Evolutionary conservation across 2,113 vertebrate genomes (phyloP).

Genomic region (Epinephelus lanceolatus): DNA sequence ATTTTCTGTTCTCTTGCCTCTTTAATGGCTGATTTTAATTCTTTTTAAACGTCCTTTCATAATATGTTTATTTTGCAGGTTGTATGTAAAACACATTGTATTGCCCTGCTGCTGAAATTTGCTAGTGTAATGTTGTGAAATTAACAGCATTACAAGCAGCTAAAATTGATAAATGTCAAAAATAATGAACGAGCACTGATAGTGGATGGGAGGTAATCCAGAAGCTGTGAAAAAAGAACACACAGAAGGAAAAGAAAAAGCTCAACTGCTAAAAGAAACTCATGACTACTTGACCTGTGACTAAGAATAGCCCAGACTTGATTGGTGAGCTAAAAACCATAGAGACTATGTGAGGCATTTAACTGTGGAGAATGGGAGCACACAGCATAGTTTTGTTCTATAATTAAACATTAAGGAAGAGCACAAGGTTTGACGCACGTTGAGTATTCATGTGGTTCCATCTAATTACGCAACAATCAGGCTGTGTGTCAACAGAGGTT

Average conservation of each 20-base stretch:
- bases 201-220: neutral
- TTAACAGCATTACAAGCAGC: neutral
- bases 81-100: too few species aligned
- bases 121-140: too few species aligned
- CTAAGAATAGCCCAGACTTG: constrained; percentile 50
- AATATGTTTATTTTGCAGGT: too few species aligned
- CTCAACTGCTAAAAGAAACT: neutral
- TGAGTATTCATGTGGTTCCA: constrained; percentile 27
- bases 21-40: too few species aligned
- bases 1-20: too few species aligned
- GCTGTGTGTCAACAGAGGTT: constrained; percentile 28
- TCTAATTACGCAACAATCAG: constrained; percentile 30
- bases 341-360: neutral
- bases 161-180: neutral
- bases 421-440: constrained; percentile 29
- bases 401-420: constrained; percentile 25
- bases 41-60: too few species aligned
- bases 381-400: constrained; percentile 36
- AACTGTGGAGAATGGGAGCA: constrained; percentile 36
- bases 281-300: constrained; percentile 12
- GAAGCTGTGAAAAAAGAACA: neutral
- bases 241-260: constrained; percentile 11
- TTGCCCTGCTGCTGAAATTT: too few species aligned
- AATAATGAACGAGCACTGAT: neutral
- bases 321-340: neutral